Evolutionary conservation across 2,888 invertebrate species (phyloP), one percentile per base, ranked within the genome.

Genomic region (Pardosa pseudoannulata): DNA sequence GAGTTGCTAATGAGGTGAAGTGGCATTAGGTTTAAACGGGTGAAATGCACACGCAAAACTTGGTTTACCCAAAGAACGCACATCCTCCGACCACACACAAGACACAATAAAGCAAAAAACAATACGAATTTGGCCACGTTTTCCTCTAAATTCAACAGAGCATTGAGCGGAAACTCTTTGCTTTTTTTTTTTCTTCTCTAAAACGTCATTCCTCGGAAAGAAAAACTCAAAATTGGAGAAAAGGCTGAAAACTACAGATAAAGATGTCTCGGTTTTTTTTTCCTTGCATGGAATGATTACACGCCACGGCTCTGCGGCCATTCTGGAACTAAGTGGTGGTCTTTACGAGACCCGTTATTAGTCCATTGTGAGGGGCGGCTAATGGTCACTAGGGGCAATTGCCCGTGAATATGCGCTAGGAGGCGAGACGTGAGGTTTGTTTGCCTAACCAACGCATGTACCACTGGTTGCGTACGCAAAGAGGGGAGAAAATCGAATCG

Each of bases 331-430:
- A 85, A 85, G 36, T 73, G 78, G 36, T 23, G 56, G 41, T 78
- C 68, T 76, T 83, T 83, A 64, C 76, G 41, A 70, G 70, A 71
- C 62, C 72, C 75, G 76, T 76, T 65, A 83, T 83, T 83, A 83
- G 65, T 50, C 67, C 27, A 50, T 76, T 64, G 56, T 67, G 28
- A 65, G 76, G 82, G 76, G 82, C 85, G 78, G 73, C 73, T 85
- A 85, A 85, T 85, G 85, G 85, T 85, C 85, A 85, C 56, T 79
- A 56, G 32, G 85, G 85, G 73, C 85, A 79, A 85, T 79, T 85
- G 85, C 56, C 85, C 79, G 68, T 85, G 73, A 78, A 75, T 56
- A 19, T 31, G 36, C 50, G 23, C 23, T 19, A 3, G 36, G 31
- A 65, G 56, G 56, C 56, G 56, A 19, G 11, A 23, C 56, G 23